phyloP scores from a whole-genome alignment of 2,888 invertebrate genomes.

The Luperina nickerlii region DNA sequence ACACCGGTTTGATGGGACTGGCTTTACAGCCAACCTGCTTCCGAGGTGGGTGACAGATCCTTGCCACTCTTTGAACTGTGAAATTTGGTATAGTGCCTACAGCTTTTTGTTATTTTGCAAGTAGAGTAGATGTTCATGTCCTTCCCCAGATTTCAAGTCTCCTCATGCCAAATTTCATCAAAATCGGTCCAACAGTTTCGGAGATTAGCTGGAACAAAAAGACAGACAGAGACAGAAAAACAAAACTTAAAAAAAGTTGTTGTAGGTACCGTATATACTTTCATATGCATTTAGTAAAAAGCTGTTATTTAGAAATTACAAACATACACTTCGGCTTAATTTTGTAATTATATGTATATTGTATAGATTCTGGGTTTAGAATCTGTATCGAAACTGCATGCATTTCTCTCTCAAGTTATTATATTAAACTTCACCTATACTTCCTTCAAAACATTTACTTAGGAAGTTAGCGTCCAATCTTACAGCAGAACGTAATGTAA shows the following conservation, averaged over 20 bases:
- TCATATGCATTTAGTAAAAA: too few species aligned
- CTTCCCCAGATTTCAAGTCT: too few species aligned
- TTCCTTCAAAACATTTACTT: conserved; percentile 11
- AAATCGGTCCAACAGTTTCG: too few species aligned
- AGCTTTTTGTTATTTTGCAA: neutral
- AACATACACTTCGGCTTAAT: too few species aligned
- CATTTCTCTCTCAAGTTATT: neutral
- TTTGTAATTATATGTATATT: too few species aligned
- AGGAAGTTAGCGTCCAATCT: conserved; percentile 22
- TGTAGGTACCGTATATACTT: too few species aligned
- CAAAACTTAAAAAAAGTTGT: too few species aligned
- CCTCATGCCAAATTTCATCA: too few species aligned
- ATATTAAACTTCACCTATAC: neutral
- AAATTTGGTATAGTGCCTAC: neutral
- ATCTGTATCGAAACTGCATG: neutral
- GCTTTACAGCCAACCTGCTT: conserved; percentile 15
- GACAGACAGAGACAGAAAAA: too few species aligned
- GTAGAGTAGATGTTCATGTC: too few species aligned
- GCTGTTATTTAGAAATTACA: too few species aligned
- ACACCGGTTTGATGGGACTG: conserved; percentile 44
- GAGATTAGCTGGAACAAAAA: too few species aligned
- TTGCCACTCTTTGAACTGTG: neutral
- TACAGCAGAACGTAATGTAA: conserved; percentile 41
- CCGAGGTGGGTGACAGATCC: conserved; percentile 15
- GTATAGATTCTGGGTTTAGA: neutral